Evolutionary conservation across 35 echinoderm and acorn worm genomes (phyloP).

Genomic region (Amphiura filiformis): DNA sequence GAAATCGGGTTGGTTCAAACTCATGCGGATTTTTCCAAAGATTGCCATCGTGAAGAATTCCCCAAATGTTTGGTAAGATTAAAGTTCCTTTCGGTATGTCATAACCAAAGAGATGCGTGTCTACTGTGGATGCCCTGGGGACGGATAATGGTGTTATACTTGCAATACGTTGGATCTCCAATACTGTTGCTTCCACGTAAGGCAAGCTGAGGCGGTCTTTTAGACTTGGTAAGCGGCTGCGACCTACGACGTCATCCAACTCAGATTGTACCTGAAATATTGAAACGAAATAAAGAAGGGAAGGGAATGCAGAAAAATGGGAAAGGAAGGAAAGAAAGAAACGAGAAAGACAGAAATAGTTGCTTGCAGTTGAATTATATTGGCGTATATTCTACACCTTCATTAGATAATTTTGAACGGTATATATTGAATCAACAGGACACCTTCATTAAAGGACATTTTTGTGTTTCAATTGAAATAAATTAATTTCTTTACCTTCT

Average conservation of each 20-base stretch:
- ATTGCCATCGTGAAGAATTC: constrained; percentile 1
- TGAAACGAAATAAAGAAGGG: too few species aligned
- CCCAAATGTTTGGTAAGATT: constrained; percentile 34
- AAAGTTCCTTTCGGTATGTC: constrained; percentile 47
- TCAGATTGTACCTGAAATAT: constrained; percentile 51
- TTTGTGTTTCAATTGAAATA: too few species aligned
- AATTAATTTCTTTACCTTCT: too few species aligned
- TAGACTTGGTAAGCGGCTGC: constrained; percentile 14
- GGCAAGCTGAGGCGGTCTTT: constrained; percentile 24
- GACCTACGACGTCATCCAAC: constrained; percentile 34
- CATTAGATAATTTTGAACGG: too few species aligned
- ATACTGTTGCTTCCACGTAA: constrained; percentile 41
- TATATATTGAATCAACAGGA: too few species aligned
- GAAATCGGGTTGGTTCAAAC: constrained; percentile 56
- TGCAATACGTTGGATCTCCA: constrained; percentile 39
- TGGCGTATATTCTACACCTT: too few species aligned
- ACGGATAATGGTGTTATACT: constrained; percentile 7
- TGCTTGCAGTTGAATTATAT: too few species aligned
- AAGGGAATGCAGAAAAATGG: too few species aligned
- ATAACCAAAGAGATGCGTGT: constrained; percentile 26
- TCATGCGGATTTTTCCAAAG: constrained; percentile 46
- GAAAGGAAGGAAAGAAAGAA: too few species aligned
- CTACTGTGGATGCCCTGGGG: constrained; percentile 8
- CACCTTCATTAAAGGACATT: too few species aligned
- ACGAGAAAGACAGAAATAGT: too few species aligned